Base-by-base conservation (phyloP, 2,888 invertebrate species). In the Drosophila peninsularis region DNA sequence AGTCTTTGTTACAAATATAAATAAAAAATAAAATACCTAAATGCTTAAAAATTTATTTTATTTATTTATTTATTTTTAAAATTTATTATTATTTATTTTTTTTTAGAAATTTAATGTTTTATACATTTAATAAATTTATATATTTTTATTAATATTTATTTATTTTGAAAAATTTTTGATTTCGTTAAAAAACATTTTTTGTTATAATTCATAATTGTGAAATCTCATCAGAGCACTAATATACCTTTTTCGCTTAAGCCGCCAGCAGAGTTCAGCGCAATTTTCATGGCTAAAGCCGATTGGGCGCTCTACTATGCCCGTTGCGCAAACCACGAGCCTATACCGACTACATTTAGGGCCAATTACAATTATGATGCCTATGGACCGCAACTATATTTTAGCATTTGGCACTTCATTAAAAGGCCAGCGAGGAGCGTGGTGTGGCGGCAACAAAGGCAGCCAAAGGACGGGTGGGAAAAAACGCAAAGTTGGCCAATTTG, bases 351-450 rank as follows among this genome's bases (percentile, higher is more conserved):
- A 50, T 53, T 50, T 61, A 45, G 69, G 47, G 52, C 56, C 74
- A 63, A 76, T 78, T 73, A 66, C 62, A 69, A 60, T 64, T 69
- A 69, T 66, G 72, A 75, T 57, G 73, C 47, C 69, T 56, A 45
- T 54, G 72, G 57, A 60, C 49, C 61, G 60, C 52, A 82, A 76
- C 87, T 83, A 86, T 82, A 82, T 83, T 62, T 82, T 71, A 80
- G 80, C 47, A 71, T 75, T 86, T 75, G 75, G 71, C 71, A 68
- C 79, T 68, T 70, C 64, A 68, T 62, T 56, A 63, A 36, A 13
- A 34, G 45, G 68, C 4, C 17, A 34, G 5, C 5, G 6, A 6
- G 37, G 53, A 21, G 7, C 14, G 50, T 2, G 13, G 5, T 9
- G 13, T 27, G 3, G 10, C 45, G 9, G 10, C 45, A 6, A 9